Base-by-base conservation (phyloP, 2,888 invertebrate genomes). In the Baccha elongata region DNA sequence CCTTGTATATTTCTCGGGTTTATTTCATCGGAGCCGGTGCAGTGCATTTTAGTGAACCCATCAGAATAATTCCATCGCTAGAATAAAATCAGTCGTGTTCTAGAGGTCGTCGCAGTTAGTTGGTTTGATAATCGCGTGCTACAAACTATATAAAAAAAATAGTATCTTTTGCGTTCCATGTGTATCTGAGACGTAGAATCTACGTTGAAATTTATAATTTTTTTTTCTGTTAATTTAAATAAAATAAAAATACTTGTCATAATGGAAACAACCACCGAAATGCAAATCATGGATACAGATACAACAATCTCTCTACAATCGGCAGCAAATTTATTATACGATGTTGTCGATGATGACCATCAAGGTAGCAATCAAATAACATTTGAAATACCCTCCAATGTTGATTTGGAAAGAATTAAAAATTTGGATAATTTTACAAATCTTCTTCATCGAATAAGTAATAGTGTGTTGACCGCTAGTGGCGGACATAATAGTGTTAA, bases 311-410 rank as follows among this genome's bases (percentile, higher is more conserved):
- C 78, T 4, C 53, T 73, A 8, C 62, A 74, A 74, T 67, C 85
- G 10, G 67, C 86, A 21, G 64, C 85, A 7, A 75, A 79, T 44
- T 68, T 85, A 10, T 72, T 85, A 15, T 84, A 75, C 71, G 55
- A 72, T 65, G 74, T 67, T n/a, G 80, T 88, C 44, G 87, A 86
- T 6, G 87, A 87, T 13, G 88, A 88, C 72, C 89, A 89, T 84
- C 87, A 88, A 86, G 88, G 60, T 60, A 87, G 79, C 87, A 89
- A 90, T 69, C 89, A 89, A 86, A 90, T 90, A 79, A 90, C 90
- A 44, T 90, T 90, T 71, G 90, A 90, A 85, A 88, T 90, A 81
- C 90, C 90, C 78, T 88, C 89, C 44, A 89, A 88, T 48, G 88
- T 88, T 67, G 90, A 90, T 81, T 86, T 90, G 86, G 89, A 90